phyloP scores from a whole-genome alignment of 2,797 vertebrate genomes.

The Cossypha heuglini region DNA sequence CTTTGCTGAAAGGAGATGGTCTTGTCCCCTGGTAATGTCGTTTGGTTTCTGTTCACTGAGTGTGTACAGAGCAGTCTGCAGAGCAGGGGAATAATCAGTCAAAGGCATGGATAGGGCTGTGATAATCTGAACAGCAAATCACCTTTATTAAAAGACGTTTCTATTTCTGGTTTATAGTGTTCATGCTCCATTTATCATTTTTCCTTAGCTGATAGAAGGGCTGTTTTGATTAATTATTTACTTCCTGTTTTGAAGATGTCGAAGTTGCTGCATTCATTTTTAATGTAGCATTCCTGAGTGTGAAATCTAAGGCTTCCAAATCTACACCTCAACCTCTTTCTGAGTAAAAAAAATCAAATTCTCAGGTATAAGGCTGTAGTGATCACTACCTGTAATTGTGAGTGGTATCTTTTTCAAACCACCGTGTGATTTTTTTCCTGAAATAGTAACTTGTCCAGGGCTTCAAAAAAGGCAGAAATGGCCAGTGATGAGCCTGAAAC shows the following conservation, averaged over 20 bases:
- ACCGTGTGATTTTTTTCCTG: background rate
- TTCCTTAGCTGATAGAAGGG: background rate
- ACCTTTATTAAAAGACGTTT: background rate
- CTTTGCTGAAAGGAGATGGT: background rate
- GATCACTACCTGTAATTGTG: background rate
- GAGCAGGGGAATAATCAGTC: background rate
- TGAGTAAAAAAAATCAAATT: background rate
- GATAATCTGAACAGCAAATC: background rate
- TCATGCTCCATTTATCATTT: background rate
- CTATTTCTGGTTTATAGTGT: background rate
- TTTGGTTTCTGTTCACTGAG: background rate
- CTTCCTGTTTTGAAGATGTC: background rate
- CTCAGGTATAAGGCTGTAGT: background rate
- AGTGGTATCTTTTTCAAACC: background rate
- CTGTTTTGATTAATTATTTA: background rate
- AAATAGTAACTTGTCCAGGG: rapidly evolving
- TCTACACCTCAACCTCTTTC: background rate
- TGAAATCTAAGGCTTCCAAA: background rate
- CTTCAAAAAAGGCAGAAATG: background rate
- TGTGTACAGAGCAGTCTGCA: background rate
- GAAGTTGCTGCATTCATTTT: background rate
- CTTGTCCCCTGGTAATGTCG: background rate
- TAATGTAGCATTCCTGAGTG: background rate
- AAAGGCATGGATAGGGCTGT: background rate
- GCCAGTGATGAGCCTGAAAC: background rate